Percentiles rank a stretch among this genome's conserved stretches.
These are phyloP conservation scores for Chelonus insularis DNA, from an alignment of 1,140 invertebrate species.

Conservation along the genomic window DNA sequence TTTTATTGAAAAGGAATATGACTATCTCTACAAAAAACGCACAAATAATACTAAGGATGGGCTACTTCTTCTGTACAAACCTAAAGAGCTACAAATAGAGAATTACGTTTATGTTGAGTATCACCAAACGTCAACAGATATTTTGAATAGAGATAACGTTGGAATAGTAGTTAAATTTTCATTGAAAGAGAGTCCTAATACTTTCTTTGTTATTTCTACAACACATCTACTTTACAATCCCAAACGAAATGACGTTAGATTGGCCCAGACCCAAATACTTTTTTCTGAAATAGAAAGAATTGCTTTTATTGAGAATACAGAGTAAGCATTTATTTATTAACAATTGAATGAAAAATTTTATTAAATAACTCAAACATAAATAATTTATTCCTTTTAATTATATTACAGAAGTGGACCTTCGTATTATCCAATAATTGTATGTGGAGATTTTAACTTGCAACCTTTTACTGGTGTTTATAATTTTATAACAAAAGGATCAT, in stretches of 20 bases:
- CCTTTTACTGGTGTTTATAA: conserved; percentile 73
- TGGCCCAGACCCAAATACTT: conserved; percentile 81
- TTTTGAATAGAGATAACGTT: conserved; percentile 86
- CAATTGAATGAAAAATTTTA: too few relatives aligned
- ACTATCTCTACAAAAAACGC: conserved; percentile 57
- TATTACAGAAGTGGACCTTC: conserved; percentile 40
- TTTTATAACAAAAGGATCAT: conserved; percentile 69
- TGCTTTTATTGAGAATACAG: conserved; percentile 62
- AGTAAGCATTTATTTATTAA: conserved; percentile 34
- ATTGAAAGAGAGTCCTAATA: conserved; percentile 54
- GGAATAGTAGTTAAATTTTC: conserved; percentile 78
- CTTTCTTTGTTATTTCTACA: conserved; percentile 78
- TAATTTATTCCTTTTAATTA: not conserved
- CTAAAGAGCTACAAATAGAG: conserved; percentile 44
- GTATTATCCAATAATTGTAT: conserved; percentile 79
- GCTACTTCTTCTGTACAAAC: conserved; percentile 47
- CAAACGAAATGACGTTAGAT: conserved; percentile 79
- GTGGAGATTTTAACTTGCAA: conserved; percentile 88
- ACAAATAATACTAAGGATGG: conserved; percentile 54
- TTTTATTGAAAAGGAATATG: conserved; percentile 55
- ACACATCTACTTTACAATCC: conserved; percentile 96
- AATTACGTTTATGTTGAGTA: conserved; percentile 60
- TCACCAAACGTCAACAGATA: conserved; percentile 57
- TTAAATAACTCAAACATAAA: conserved; percentile 4
- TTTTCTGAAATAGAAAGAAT: conserved; percentile 82